Percentiles rank a stretch among this genome's conserved stretches.
These are phyloP conservation scores for Chelonia mydas DNA, from an alignment of 2,797 vertebrate genomes.

Conservation along the genomic window DNA sequence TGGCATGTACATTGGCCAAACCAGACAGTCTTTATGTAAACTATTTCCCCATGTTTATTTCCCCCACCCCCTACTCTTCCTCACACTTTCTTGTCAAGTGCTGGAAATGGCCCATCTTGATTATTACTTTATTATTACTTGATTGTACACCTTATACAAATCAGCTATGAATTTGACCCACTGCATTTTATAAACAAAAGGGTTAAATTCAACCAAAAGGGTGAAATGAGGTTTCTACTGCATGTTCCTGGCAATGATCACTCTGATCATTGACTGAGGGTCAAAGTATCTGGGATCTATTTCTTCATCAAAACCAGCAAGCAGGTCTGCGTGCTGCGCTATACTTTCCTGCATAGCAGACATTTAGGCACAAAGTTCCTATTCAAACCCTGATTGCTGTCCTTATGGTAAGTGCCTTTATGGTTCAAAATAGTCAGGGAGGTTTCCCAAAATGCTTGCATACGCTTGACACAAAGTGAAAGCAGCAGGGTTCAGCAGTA, in stretches of 20 bases:
- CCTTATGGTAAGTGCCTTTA: neutral
- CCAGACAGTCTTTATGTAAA: too few relatives aligned
- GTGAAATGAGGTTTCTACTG: neutral
- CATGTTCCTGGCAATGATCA: neutral
- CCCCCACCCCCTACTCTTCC: too few relatives aligned
- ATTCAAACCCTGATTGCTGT: neutral
- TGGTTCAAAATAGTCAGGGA: neutral
- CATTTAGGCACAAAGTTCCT: neutral
- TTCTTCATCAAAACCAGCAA: neutral
- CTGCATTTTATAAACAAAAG: neutral
- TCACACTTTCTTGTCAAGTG: too few relatives aligned
- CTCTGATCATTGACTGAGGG: neutral
- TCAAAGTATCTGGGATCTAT: neutral
- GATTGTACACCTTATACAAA: neutral
- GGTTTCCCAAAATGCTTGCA: slow-evolving; percentile 8
- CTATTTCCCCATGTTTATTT: too few relatives aligned
- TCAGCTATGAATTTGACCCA: neutral
- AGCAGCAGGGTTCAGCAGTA: neutral
- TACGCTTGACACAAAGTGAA: neutral
- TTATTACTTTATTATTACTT: too few relatives aligned
- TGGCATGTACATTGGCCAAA: too few relatives aligned
- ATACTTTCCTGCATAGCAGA: neutral
- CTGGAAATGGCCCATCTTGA: too few relatives aligned
- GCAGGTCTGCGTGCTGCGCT: neutral
- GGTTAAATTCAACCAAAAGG: neutral